These are phyloP conservation scores for Ethmia dodecea DNA, from an alignment of 2,888 invertebrate species.

Conservation along the genomic window DNA sequence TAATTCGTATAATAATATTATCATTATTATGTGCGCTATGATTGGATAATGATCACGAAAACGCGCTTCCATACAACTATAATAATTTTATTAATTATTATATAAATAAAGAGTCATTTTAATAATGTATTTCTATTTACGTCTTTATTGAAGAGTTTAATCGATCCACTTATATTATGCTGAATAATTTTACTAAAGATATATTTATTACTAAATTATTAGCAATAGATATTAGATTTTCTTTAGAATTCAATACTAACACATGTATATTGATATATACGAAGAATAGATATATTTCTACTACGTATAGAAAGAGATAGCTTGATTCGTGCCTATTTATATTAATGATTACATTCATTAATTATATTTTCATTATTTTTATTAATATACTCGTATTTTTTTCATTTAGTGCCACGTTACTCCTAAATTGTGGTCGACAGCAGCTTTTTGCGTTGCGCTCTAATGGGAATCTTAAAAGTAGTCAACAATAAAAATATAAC, in stretches of 20 bases:
- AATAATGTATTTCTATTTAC: constrained; percentile 3
- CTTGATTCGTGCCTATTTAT: constrained; percentile 32
- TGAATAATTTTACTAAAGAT: background rate
- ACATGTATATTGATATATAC: constrained; percentile 31
- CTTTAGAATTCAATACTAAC: constrained; percentile 41
- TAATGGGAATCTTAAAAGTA: constrained; percentile 66
- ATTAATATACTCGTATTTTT: constrained; percentile 21
- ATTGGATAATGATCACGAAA: constrained; percentile 46
- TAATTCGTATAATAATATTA: constrained; percentile 61
- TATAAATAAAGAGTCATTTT: constrained; percentile 20
- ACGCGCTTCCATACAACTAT: constrained; percentile 22
- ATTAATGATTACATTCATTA: no score
- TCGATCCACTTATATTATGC: constrained; percentile 2
- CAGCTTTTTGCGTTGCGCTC: constrained; percentile 38
- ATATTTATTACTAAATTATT: constrained; percentile 6
- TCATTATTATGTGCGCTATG: constrained; percentile 60
- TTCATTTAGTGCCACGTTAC: constrained; percentile 24
- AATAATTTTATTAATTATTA: constrained; percentile 23
- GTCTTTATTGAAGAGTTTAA: constrained; percentile 15
- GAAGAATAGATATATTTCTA: constrained; percentile 16
- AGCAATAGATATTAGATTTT: constrained; percentile 8
- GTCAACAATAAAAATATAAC: constrained; percentile 68
- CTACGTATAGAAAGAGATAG: constrained; percentile 28
- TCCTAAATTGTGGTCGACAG: constrained; percentile 41
- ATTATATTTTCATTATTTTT: constrained; percentile 13